These are phyloP conservation scores for Diglossa brunneiventris DNA, from an alignment of 2,113 vertebrate species.

Conservation along the genomic window DNA sequence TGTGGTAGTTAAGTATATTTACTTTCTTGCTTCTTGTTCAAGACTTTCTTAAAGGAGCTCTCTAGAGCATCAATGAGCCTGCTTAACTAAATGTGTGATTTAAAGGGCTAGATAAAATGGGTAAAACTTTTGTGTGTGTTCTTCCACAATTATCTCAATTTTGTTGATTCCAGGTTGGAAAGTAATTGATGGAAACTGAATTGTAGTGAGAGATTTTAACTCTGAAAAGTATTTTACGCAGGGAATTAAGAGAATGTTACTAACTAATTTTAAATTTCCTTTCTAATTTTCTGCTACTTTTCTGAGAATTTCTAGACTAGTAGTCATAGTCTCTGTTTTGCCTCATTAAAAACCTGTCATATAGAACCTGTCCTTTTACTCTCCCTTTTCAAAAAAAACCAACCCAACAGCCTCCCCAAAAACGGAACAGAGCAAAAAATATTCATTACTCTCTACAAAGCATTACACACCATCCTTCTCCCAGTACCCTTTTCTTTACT, in stretches of 20 bases:
- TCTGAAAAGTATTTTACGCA: background rate
- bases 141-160: background rate
- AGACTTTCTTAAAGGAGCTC: background rate
- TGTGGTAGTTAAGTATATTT: background rate
- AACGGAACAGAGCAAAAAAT: background rate
- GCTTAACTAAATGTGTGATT: background rate
- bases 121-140: background rate
- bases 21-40: background rate
- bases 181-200: background rate
- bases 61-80: background rate
- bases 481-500: background rate
- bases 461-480: background rate
- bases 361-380: background rate
- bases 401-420: fast-evolving
- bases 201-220: background rate
- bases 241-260: background rate
- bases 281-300: background rate
- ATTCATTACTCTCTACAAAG: background rate
- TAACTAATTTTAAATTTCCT: background rate
- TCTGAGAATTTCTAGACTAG: background rate
- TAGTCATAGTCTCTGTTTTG: background rate
- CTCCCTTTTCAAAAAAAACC: background rate
- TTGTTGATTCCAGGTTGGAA: background rate
- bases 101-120: background rate
- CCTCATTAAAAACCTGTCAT: background rate